These are phyloP conservation scores for Dendroctonus valens DNA, from an alignment of 1,140 invertebrate genomes.

Conservation along the genomic window DNA sequence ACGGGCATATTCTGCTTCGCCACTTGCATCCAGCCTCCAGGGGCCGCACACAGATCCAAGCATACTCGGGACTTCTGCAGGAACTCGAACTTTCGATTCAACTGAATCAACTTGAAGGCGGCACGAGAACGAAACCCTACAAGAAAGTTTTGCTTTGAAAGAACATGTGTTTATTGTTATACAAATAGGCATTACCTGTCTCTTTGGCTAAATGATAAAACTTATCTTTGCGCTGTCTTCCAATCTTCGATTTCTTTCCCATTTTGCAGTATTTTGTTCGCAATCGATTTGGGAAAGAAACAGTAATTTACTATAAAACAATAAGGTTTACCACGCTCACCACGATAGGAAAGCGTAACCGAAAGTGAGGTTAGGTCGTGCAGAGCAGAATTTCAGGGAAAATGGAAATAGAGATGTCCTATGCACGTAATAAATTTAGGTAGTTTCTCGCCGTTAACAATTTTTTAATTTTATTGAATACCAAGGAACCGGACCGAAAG, in stretches of 20 bases:
- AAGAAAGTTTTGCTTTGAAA: slow-evolving; percentile 3
- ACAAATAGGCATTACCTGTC: slow-evolving; percentile 68
- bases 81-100: slow-evolving; percentile 98
- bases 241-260: slow-evolving; percentile 96
- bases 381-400: too few relatives aligned
- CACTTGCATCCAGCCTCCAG: slow-evolving; percentile 99
- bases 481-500: too few relatives aligned
- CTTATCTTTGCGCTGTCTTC: slow-evolving; percentile 97
- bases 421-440: too few relatives aligned
- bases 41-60: slow-evolving; percentile 97
- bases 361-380: too few relatives aligned
- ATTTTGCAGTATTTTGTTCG: slow-evolving; percentile 56
- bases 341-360: too few relatives aligned
- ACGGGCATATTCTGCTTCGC: slow-evolving; percentile 97
- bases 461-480: too few relatives aligned
- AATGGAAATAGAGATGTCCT: too few relatives aligned
- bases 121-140: slow-evolving; percentile 91
- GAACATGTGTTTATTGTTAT: background rate
- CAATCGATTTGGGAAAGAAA: background rate
- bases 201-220: slow-evolving; percentile 99
- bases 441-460: too few relatives aligned
- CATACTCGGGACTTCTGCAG: slow-evolving; percentile 93
- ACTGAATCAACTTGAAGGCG: slow-evolving; percentile 97
- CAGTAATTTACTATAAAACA: background rate
- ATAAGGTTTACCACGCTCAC: background rate